Evolutionary conservation across 2,797 vertebrate genomes (phyloP), one percentile per base, ranked within the genome.

Genomic region (Tolypeutes matacus): DNA sequence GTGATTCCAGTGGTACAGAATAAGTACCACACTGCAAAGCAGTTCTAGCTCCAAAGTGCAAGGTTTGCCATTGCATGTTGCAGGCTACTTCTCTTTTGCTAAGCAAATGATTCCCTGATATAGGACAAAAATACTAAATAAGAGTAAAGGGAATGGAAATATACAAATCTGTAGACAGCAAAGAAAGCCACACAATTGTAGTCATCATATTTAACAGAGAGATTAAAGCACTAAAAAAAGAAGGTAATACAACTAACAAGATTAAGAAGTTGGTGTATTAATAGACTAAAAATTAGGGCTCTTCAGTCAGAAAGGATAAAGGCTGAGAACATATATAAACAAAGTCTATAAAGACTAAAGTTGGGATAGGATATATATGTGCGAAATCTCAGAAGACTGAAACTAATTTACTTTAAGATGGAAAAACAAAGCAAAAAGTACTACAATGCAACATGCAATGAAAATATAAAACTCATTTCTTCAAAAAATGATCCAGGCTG

Each of bases 291-390:
- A 94, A 42, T 67, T 87, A 69, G 29, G 14, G 23, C 80, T 96
- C n/a, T 94, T 92, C 12, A 67, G 46, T 89, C n/a, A 92, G 58
- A 81, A 80, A 67, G 12, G 27, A 89, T 53, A 89, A 89, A 65
- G 51, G 17, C 72, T 76, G 36, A 81, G 12, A 78, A n/a, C 78
- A 91, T n/a, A 89, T 27, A 51, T 51, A 51, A 76, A 70, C 18
- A 80, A 73, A 82, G 67, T 78, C 72, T 72, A 83, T 29, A 70
- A 86, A 82, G 64, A 58, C 10, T 86, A 70, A 89, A 62, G 21
- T 36, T 81, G 20, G 12, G 20, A 89, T 46, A 42, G 72, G 31
- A 69, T 13, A 67, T 27, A 62, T 36, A 69, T 36, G 27, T 49
- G 29, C 15, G 62, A 77, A 89, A 39, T 36, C 51, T 88, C 80